Base-by-base conservation (phyloP, 2,888 invertebrate genomes). In the Thereva unica region DNA sequence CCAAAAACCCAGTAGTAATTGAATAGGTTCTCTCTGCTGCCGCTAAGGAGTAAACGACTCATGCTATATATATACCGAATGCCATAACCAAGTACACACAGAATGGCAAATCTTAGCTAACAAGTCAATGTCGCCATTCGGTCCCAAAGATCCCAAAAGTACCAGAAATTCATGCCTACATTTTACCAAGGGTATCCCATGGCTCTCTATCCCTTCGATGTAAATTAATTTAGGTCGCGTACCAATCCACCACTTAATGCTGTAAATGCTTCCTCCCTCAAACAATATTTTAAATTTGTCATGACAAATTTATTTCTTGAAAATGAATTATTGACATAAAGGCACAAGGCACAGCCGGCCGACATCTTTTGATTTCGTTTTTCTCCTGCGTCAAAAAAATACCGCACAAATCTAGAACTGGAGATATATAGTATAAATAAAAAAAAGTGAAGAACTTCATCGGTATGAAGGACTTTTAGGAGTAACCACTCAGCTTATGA, bases 181-280 rank as follows among this genome's bases (percentile, higher is more conserved):
- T 23, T 23, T 23, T 23, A 23, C 23, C 23, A 23, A 23, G 23
- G 23, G 23, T 23, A 23, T 23, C 23, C 50, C 61, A 49, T 8
- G 10, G 55, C 38, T 49, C 38, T 53, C 6, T 5, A 38, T 38
- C 49, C 35, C 61, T 23, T 44, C 41, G 45, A 64, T 52, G 45
- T 64, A 65, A 65, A 55, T 65, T 65, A 65, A 65, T 65, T 65
- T 65, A 56, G 65, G 65, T 65, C 65, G 65, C 56, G 56, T 37
- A 64, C 53, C 53, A 64, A 64, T 64, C 44, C 42, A 34, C 42
- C 52, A 64, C 42, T 54, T 61, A 61, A 61, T 61, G 61, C 38
- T 61, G 61, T 50, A 41, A 61, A 61, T 61, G 50, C 50, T 49
- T 34, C 37, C 61, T 41, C 61, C 61, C 50, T 61, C 38, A 49